Conservation (phyloP, 1,140 invertebrate species). For the Drosophila watanabei region DNA sequence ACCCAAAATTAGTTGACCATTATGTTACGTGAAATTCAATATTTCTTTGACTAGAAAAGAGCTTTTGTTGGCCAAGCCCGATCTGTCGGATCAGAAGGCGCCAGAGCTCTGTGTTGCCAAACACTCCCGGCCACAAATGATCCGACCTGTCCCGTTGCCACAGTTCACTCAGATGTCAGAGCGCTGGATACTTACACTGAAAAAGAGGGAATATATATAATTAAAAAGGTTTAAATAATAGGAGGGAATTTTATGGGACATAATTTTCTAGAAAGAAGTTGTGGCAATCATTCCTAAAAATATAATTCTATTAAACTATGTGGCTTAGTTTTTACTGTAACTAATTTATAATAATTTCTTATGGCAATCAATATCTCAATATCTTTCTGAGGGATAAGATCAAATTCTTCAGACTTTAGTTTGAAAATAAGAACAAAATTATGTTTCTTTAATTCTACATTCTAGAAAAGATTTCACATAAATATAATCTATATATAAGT, state of each 20-base stretch:
- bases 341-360: no score
- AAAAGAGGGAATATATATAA: not conserved
- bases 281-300: not conserved
- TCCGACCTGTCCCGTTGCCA: slow-evolving; percentile 55
- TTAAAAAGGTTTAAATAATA: no score
- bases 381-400: no score
- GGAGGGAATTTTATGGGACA: not conserved
- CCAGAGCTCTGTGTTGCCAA: slow-evolving; percentile 27
- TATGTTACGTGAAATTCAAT: slow-evolving; percentile 54
- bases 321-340: no score
- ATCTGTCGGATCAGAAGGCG: slow-evolving; percentile 25
- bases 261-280: not conserved
- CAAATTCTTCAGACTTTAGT: not conserved
- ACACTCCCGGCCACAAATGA: slow-evolving; percentile 43
- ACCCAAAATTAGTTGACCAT: slow-evolving; percentile 44
- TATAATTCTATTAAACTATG: no score
- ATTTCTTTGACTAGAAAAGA: slow-evolving; percentile 7
- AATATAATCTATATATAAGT: not conserved
- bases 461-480: not conserved
- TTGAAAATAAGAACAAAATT: no score
- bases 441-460: not conserved
- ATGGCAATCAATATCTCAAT: no score
- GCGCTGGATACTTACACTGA: slow-evolving; percentile 4
- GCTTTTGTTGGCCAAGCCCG: slow-evolving; percentile 26
- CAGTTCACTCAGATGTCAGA: slow-evolving; percentile 73